Conservation (phyloP, 2,797 vertebrate species). For the Onychomys leucogaster region DNA sequence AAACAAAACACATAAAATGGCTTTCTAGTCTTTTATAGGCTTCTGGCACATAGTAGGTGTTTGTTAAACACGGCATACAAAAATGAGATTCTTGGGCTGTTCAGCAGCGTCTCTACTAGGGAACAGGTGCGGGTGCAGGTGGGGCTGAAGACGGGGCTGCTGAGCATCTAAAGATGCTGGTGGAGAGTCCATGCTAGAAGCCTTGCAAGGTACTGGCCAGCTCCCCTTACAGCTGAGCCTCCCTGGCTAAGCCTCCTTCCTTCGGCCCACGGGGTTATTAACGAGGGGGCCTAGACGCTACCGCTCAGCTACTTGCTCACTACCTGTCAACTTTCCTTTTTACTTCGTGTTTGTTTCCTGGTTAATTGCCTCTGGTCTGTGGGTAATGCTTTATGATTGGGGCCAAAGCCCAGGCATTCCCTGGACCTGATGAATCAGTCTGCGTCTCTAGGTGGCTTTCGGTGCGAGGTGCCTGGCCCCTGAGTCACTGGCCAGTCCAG, state of each 20-base stretch:
- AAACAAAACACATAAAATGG: constrained; percentile 34
- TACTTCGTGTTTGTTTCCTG: constrained; percentile 69
- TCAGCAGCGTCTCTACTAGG: neutral
- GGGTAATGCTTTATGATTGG: constrained; percentile 72
- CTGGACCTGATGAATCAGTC: constrained; percentile 67
- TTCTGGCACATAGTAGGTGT: constrained; percentile 47
- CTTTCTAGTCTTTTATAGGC: constrained; percentile 47
- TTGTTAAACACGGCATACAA: neutral
- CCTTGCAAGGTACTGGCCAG: neutral
- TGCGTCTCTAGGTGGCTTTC: constrained; percentile 53
- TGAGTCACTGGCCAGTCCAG: constrained; percentile 64
- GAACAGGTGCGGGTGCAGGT: neutral
- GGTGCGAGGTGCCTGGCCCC: constrained; percentile 1
- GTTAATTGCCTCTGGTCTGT: constrained; percentile 64
- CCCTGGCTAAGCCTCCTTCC: neutral
- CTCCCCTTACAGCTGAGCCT: neutral
- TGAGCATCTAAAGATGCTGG: neutral
- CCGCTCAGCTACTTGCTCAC: neutral
- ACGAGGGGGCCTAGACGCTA: neutral
- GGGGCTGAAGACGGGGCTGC: neutral
- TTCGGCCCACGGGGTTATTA: fast-evolving
- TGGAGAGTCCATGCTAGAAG: neutral
- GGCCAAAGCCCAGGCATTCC: constrained; percentile 65
- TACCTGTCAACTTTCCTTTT: constrained; percentile 72
- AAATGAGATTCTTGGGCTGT: neutral